phyloP scores from a whole-genome alignment of 2,797 vertebrate genomes.

The Synanceia verrucosa region DNA sequence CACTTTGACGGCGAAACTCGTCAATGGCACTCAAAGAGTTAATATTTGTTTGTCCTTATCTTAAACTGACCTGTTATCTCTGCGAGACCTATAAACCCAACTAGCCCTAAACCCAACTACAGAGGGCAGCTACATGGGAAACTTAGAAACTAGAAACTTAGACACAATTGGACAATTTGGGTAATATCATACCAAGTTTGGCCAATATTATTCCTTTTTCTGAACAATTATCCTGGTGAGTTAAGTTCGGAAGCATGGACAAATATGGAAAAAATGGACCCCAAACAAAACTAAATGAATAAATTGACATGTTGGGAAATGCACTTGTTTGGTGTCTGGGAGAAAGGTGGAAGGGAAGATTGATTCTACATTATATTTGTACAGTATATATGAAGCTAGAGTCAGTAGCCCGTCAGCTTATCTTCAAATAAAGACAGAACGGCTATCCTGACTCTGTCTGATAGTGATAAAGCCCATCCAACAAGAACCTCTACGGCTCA shows the following conservation, averaged over 20 bases:
- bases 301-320: neutral
- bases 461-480: neutral
- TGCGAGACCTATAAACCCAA: neutral
- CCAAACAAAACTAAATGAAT: neutral
- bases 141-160: neutral
- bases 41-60: conserved; percentile 17
- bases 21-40: no score
- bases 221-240: neutral
- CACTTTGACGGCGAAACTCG: no score
- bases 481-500: neutral
- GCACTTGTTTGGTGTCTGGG: neutral
- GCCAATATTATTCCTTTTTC: no score
- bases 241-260: neutral
- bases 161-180: neutral
- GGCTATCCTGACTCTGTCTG: neutral
- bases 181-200: no score
- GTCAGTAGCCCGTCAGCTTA: neutral
- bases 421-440: neutral
- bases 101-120: neutral
- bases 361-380: neutral
- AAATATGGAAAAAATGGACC: neutral
- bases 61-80: conserved; percentile 8
- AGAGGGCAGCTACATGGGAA: neutral
- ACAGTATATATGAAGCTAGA: neutral
- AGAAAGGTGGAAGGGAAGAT: neutral